phyloP scores from a whole-genome alignment of 2,888 invertebrate genomes.

The Ochropleura plecta region DNA sequence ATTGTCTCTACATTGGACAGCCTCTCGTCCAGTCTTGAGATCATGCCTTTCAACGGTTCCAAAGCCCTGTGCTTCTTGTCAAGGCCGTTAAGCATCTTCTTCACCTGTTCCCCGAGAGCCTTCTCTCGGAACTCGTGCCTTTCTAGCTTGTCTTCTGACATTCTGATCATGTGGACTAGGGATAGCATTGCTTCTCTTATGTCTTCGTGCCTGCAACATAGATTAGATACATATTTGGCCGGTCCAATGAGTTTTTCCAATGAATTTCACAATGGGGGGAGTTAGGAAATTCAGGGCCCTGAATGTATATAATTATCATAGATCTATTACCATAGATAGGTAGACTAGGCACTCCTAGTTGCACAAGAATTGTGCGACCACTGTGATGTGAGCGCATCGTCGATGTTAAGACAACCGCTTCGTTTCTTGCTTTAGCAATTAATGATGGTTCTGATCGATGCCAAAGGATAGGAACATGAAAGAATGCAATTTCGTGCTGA shows the following conservation, averaged over 20 bases:
- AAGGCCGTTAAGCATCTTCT: slow-evolving; percentile 92
- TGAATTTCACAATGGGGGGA: no score
- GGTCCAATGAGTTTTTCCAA: not conserved
- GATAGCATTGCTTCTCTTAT: slow-evolving; percentile 95
- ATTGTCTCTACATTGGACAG: slow-evolving; percentile 94
- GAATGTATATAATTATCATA: no score
- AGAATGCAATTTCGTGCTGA: no score
- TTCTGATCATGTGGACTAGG: slow-evolving; percentile 94
- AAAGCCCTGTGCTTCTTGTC: slow-evolving; percentile 93
- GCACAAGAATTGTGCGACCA: no score
- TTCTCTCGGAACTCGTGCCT: slow-evolving; percentile 96
- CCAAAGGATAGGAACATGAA: no score
- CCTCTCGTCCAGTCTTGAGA: slow-evolving; percentile 93
- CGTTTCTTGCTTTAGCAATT: no score
- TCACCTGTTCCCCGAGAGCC: slow-evolving; percentile 94
- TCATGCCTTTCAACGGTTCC: slow-evolving; percentile 93
- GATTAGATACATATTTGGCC: not conserved
- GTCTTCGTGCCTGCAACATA: slow-evolving; percentile 91
- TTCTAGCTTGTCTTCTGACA: slow-evolving; percentile 95
- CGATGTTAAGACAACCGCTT: no score
- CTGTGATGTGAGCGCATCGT: no score
- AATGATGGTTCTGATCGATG: no score
- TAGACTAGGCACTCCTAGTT: no score
- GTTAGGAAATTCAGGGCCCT: no score
- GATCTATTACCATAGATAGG: no score